Evolutionary conservation across 2,113 vertebrate species (phyloP).

Genomic region (Etia nguti): DNA sequence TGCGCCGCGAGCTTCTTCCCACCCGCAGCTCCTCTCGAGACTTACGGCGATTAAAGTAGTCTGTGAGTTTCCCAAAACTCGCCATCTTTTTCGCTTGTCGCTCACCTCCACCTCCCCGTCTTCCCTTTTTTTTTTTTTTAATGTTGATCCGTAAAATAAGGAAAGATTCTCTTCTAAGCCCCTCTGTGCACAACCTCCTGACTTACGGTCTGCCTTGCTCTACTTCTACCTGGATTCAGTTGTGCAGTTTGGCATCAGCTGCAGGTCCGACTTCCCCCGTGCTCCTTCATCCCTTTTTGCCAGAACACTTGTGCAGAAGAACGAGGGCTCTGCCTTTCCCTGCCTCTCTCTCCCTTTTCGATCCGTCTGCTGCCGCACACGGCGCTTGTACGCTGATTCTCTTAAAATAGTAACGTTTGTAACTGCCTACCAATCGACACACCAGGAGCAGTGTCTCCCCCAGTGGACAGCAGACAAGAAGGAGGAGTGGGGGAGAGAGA

Average conservation of each 20-base stretch:
- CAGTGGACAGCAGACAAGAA: conserved; percentile 17
- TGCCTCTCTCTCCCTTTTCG: conserved; percentile 2
- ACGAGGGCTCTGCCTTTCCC: conserved; percentile 26
- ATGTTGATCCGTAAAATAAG: background rate
- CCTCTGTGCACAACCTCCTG: background rate
- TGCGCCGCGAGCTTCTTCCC: conserved; percentile 72
- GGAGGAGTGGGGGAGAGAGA: conserved; percentile 4
- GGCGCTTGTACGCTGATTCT: conserved; percentile 2
- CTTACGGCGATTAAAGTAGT: conserved; percentile 87
- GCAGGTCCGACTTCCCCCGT: conserved; percentile 20
- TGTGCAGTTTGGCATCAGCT: background rate
- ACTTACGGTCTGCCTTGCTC: background rate
- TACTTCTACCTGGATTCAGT: background rate
- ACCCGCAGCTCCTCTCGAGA: conserved; percentile 83
- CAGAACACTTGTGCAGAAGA: conserved; percentile 10
- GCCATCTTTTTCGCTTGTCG: conserved; percentile 69
- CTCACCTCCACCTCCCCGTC: background rate
- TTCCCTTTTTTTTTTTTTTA: background rate
- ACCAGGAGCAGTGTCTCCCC: conserved; percentile 36
- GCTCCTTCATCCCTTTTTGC: conserved; percentile 10
- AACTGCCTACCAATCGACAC: conserved; percentile 53
- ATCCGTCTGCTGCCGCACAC: background rate
- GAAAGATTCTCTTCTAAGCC: background rate
- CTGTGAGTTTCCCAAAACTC: conserved; percentile 89
- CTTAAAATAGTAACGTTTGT: conserved; percentile 68